Evolutionary conservation across 2,797 vertebrate genomes (phyloP), one percentile per base, ranked within the genome.

Genomic region (Falco berigora): DNA sequence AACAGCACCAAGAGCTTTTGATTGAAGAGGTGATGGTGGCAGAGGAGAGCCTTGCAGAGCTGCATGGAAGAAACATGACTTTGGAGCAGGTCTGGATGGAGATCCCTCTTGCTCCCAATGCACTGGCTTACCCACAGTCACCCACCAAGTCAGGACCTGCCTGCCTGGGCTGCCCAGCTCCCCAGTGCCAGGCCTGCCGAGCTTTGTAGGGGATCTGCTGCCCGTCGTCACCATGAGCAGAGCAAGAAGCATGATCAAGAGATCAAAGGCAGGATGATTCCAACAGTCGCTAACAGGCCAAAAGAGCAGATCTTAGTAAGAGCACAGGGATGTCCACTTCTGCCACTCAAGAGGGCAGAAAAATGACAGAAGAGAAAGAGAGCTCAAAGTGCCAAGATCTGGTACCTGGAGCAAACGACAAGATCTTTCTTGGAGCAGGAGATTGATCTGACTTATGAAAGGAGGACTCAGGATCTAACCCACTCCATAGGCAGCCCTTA

Each of bases 161-260:
- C 55, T 52, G 27, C 23, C 50, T 10, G 4, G n/a, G 25, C 12
- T 67, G 34, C 22, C 40, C 4, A 1, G 56, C 25, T 49, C 34
- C 36, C 9, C 4, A 3, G 24, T 40, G 42, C 34, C 40, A 40
- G 32, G 10, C 21, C 21, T 34, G 30, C 61, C 38, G 16, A 49
- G 55, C 40, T 67, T 40, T 34, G 22, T 34, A 61, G 52, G 40
- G 24, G 14, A 56, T 30, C 47, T 34, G 13, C 27, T 34, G 28
- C 32, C 24, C 50, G 53, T 9, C 20, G 1, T 9, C 72, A n/a
- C 2, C 1, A 0, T 8, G 23, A 27, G 20, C 61, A 83, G 61
- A 74, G 67, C 2, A 0, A 82, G 67, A 10, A 82, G 13, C n/a
- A 34, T 2, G 1, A 38, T 28, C 47, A 58, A 50, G 53, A 55